Evolutionary conservation across 2,888 invertebrate species (phyloP).

Genomic region (Actias luna): DNA sequence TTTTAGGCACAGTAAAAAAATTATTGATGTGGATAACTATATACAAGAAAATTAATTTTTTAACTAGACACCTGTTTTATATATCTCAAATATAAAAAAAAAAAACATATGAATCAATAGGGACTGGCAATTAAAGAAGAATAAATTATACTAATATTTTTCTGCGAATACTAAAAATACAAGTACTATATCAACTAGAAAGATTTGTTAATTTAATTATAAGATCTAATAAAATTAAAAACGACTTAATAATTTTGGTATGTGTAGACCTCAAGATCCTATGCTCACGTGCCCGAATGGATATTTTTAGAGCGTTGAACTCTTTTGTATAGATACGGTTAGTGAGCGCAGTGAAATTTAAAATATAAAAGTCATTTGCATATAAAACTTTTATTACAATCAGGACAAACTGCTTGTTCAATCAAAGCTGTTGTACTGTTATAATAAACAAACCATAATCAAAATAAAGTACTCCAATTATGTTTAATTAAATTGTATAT

Average conservation of each 20-base stretch:
- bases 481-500: not conserved
- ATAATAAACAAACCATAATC: not conserved
- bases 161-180: not conserved
- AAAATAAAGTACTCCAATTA: not conserved
- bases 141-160: not conserved
- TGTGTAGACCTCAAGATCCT: constrained; percentile 8
- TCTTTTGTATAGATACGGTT: constrained; percentile 55
- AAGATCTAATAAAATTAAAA: not conserved
- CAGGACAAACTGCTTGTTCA: not conserved
- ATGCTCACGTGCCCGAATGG: not conserved
- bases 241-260: not conserved
- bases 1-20: not conserved
- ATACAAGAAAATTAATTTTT: too few species aligned
- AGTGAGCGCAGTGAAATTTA: constrained; percentile 17
- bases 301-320: constrained; percentile 58
- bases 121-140: not conserved
- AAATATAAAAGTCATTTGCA: constrained; percentile 12
- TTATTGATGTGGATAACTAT: too few species aligned
- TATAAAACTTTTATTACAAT: constrained; percentile 6
- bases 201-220: not conserved
- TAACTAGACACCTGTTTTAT: too few species aligned
- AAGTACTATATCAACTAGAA: not conserved
- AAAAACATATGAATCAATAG: not conserved
- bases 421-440: not conserved
- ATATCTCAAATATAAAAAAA: not conserved